Evolutionary conservation across 2,888 invertebrate species (phyloP).

Genomic region (Volucella bombylans): DNA sequence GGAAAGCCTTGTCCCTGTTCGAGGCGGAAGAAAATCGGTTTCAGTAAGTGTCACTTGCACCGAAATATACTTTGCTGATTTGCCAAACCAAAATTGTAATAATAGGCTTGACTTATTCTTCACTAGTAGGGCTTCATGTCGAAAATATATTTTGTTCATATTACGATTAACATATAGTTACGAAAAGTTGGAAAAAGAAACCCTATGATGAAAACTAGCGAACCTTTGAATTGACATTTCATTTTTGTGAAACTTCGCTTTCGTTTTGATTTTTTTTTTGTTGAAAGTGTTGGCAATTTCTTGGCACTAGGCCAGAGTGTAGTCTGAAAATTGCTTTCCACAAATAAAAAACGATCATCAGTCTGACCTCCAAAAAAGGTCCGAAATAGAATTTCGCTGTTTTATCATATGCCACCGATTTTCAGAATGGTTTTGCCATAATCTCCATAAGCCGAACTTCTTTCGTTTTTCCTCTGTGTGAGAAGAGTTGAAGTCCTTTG

Average conservation of each 20-base stretch:
- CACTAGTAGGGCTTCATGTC: too few species aligned
- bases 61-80: too few species aligned
- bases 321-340: constrained; percentile 23
- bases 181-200: too few species aligned
- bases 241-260: background rate
- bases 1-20: too few species aligned
- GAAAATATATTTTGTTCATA: too few species aligned
- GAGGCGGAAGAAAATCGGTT: too few species aligned
- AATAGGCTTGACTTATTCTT: too few species aligned
- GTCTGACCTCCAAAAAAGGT: constrained; percentile 30
- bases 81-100: too few species aligned
- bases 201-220: background rate
- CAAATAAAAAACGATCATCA: constrained; percentile 11
- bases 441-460: constrained; percentile 58
- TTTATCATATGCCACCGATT: constrained; percentile 44
- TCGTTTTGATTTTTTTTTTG: background rate
- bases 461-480: constrained; percentile 33
- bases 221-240: background rate
- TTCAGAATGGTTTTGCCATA: constrained; percentile 54
- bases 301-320: constrained; percentile 43
- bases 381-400: constrained; percentile 53
- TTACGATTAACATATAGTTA: too few species aligned
- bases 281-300: background rate
- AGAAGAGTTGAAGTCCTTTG: constrained; percentile 20
- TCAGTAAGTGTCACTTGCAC: too few species aligned